These are phyloP conservation scores for Pogona vitticeps DNA, from an alignment of 2,113 vertebrate species.

Conservation along the genomic window DNA sequence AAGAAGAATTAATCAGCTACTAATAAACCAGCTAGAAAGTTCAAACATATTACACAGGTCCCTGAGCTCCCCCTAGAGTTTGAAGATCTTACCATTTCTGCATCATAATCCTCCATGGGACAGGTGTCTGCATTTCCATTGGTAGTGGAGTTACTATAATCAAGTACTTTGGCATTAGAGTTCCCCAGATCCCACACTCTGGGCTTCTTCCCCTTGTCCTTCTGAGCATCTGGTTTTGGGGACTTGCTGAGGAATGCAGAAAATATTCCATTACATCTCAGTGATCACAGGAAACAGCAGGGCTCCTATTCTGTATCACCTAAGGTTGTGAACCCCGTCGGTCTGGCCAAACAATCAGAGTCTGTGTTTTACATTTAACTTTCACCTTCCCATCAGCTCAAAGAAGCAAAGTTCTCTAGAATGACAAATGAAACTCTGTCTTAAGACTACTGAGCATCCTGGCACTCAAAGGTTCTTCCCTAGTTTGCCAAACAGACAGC, in stretches of 20 bases:
- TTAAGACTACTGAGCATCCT: not conserved
- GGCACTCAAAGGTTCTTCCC: no score
- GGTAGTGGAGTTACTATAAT: conserved; percentile 84
- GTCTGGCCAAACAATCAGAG: not conserved
- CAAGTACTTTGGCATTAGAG: conserved; percentile 85
- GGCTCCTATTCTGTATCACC: no score
- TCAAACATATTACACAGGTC: no score
- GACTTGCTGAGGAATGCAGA: conserved; percentile 78
- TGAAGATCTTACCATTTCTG: conserved; percentile 27
- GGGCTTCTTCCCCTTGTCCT: conserved; percentile 86
- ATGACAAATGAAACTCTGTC: not conserved
- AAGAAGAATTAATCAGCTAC: no score
- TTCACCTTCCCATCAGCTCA: not conserved
- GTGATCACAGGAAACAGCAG: not conserved
- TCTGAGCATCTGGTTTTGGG: conserved; percentile 86
- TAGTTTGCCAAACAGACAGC: no score
- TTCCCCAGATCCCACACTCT: conserved; percentile 89
- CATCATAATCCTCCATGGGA: conserved; percentile 70
- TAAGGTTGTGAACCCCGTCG: no score
- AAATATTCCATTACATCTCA: not conserved
- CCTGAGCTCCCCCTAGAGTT: no score
- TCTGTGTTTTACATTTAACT: not conserved
- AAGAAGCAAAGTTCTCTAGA: not conserved
- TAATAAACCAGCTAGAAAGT: not conserved
- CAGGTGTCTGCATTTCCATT: conserved; percentile 72